These are phyloP conservation scores for Plagodis pulveraria DNA, from an alignment of 2,888 invertebrate species.

Conservation along the genomic window DNA sequence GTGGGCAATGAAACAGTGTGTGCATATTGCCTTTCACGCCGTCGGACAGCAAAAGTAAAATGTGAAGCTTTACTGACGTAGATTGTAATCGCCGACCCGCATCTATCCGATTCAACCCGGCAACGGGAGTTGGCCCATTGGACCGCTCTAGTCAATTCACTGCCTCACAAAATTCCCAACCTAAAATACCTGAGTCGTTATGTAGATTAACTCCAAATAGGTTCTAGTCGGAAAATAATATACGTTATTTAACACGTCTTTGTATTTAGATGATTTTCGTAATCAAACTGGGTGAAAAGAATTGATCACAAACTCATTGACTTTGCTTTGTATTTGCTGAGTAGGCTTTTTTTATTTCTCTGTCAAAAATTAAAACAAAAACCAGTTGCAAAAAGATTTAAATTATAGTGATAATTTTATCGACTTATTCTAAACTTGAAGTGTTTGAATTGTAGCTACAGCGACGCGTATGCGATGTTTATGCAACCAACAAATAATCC, in stretches of 20 bases:
- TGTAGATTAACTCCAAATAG: slow-evolving; percentile 39
- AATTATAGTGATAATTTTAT: too few species aligned
- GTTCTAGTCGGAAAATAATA: slow-evolving; percentile 38
- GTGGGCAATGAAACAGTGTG: slow-evolving; percentile 31
- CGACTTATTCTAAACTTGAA: too few species aligned
- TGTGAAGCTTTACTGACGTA: slow-evolving; percentile 29
- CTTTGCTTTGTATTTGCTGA: too few species aligned
- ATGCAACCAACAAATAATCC: too few species aligned
- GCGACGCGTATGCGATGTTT: too few species aligned
- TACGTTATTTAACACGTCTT: slow-evolving; percentile 33
- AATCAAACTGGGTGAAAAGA: slow-evolving; percentile 12
- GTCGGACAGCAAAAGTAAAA: slow-evolving; percentile 26
- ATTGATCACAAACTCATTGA: too few species aligned
- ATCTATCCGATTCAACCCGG: slow-evolving; percentile 21
- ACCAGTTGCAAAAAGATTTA: too few species aligned
- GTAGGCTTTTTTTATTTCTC: too few species aligned
- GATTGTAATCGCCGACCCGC: slow-evolving; percentile 37
- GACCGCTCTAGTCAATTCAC: slow-evolving; percentile 33
- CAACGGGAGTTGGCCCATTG: slow-evolving; percentile 25
- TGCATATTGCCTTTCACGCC: slow-evolving; percentile 27
- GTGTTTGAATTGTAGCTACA: too few species aligned
- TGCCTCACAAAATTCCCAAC: slow-evolving; percentile 34
- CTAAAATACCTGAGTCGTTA: slow-evolving; percentile 36
- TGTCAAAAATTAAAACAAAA: too few species aligned
- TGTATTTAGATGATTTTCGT: slow-evolving; percentile 25